Evolutionary conservation across 2,113 vertebrate species (phyloP).

Genomic region (Solea solea): DNA sequence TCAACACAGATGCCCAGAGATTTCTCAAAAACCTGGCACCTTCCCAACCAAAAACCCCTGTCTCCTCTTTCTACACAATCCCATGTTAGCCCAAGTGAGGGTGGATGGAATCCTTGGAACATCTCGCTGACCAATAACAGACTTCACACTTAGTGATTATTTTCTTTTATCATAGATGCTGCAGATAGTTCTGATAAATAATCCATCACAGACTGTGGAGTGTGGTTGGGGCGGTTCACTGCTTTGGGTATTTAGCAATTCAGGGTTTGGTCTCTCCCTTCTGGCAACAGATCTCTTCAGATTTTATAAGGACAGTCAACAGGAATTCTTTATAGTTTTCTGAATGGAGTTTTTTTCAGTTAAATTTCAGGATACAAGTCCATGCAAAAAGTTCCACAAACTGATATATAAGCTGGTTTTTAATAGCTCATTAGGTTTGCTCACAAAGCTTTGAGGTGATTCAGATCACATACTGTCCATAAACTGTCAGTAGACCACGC

Average conservation of each 20-base stretch:
- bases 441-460: too few species aligned
- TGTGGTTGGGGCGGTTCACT: constrained; percentile 5
- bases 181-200: constrained; percentile 59
- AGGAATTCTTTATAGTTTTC: neutral
- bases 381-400: neutral
- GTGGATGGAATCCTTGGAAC: constrained; percentile 54
- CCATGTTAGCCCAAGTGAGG: constrained; percentile 29
- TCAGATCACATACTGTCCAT: too few species aligned
- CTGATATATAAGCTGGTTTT: neutral
- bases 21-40: constrained; percentile 8
- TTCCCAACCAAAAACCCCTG: constrained; percentile 5
- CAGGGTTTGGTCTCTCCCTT: neutral
- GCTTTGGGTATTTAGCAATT: neutral
- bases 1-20: constrained; percentile 18
- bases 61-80: constrained; percentile 7
- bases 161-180: constrained; percentile 15
- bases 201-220: constrained; percentile 9
- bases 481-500: too few species aligned
- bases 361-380: neutral
- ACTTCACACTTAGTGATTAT: constrained; percentile 43
- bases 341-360: neutral
- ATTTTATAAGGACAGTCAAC: neutral
- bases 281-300: neutral
- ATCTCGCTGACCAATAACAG: constrained; percentile 61
- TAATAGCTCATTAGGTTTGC: too few species aligned